Base-by-base conservation (phyloP, 1,140 invertebrate genomes). In the Caenorhabditis tropicalis region DNA sequence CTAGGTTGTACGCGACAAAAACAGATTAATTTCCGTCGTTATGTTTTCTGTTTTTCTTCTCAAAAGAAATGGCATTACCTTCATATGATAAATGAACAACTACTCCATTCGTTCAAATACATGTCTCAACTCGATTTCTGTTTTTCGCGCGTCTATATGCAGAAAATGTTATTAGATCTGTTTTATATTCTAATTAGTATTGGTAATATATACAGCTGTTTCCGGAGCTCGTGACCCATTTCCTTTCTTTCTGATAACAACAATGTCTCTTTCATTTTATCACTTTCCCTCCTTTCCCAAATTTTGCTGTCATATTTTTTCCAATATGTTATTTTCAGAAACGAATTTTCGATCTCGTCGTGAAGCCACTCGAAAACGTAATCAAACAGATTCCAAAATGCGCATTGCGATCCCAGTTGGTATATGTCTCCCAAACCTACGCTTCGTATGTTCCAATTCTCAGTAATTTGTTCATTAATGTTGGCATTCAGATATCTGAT, bases 291-390 rank as follows among this genome's bases (percentile, higher is more conserved):
- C 29, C 24, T 24, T 24, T 15, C n/a, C 33, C 29, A 12, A 29
- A 12, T 53, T 29, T 65, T 36, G 1, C 33, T 46, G 21, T 9
- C 21, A 24, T 43, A 9, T 24, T 46, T 46, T 33, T 24, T 46
- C 65, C 6, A 74, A 24, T 1, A 58, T 10, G 10, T 43, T 79
- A 27, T 43, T 85, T 85, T 33, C 65, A 86, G 85, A 86, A 81
- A 39, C 85, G 65, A 39, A 51, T 86, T n/a, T 58, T 86, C 33
- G 49, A 65, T 27, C 58, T 81, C 21, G 43, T 81, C 43, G 74
- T 84, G 16, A 46, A 84, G 29, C 83, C 83, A 16, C 83, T 84
- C 21, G 36, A 58, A 31, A 46, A 36, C 27, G 49, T 84, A 39
- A 53, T 81, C 5, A 80, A 79, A 24, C 36, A 43, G 21, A 43